phyloP scores from a whole-genome alignment of 2,797 vertebrate genomes.

The Tympanoctomys barrerae region DNA sequence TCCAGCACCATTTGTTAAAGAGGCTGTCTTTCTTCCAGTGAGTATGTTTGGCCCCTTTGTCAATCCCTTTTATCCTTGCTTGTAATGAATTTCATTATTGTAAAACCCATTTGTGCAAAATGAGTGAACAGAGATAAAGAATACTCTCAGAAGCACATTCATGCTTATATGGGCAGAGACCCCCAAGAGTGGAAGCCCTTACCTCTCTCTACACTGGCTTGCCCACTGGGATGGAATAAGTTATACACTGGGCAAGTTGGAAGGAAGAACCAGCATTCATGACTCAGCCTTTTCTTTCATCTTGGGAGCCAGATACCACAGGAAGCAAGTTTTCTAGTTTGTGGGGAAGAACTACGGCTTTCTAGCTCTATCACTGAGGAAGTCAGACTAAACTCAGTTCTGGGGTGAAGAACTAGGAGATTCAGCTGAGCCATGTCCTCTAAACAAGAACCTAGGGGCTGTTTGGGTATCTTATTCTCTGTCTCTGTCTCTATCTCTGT shows the following conservation, averaged over 20 bases:
- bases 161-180: background rate
- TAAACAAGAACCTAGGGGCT: background rate
- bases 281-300: background rate
- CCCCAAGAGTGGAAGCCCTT: background rate
- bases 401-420: background rate
- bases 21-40: too few species aligned
- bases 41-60: too few species aligned
- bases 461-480: background rate
- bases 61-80: too few species aligned
- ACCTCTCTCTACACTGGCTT: background rate
- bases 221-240: background rate
- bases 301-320: background rate
- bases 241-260: background rate
- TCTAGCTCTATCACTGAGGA: background rate
- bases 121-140: constrained; percentile 23
- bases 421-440: background rate
- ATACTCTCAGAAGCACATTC: constrained; percentile 21
- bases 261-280: background rate
- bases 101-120: constrained; percentile 60
- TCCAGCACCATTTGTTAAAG: too few species aligned
- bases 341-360: constrained; percentile 39
- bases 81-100: constrained; percentile 70
- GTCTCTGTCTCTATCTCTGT: background rate
- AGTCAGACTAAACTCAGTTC: background rate
- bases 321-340: background rate